Evolutionary conservation across 2,797 vertebrate species (phyloP), one percentile per base, ranked within the genome.

Genomic region (Pterois miles): DNA sequence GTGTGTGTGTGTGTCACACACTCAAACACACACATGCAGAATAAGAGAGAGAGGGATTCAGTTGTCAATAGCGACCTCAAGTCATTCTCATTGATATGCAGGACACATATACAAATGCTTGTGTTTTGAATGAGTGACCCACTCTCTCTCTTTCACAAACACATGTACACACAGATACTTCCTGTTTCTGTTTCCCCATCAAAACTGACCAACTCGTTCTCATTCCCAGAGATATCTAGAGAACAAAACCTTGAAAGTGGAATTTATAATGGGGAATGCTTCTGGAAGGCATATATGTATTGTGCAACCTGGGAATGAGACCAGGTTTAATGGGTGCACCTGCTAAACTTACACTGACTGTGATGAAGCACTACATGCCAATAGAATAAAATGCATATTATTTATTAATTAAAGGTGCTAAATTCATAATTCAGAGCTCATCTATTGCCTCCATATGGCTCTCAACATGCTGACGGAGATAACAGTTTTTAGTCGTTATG

Each of bases 61-160:
- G 81, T 86, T 78, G 83, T 86, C 86, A 83, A 72, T 81, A 83
- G 80, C 60, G 54, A 86, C 75, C 50, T 38, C 34, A 38, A 63
- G 63, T 77, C 64, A 85, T 65, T 83, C 57, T 50, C 46, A 71
- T 92, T 93, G 71, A 83, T 77, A 92, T 93, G 82, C 92, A 83
- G 71, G 65, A 71, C 90, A 90, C 90, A 83, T 72, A 78, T 73
- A 79, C 59, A 65, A 31, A 64, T 54, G 50, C 48, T 80, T 66
- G 43, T 81, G 68, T 38, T 77, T 64, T 79, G 77, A 70, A 69
- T 85, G 71, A 52, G 31, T 2, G 6, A 64, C 11, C 13, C 33
- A 6, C 50, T 81, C 71, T 58, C 36, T 59, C 50, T 48, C 50
- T 34, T 66, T 40, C 22, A 36, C 12, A 40, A 25, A 65, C 18